phyloP scores from a whole-genome alignment of 2,113 vertebrate species.

The Myocastor coypus region DNA sequence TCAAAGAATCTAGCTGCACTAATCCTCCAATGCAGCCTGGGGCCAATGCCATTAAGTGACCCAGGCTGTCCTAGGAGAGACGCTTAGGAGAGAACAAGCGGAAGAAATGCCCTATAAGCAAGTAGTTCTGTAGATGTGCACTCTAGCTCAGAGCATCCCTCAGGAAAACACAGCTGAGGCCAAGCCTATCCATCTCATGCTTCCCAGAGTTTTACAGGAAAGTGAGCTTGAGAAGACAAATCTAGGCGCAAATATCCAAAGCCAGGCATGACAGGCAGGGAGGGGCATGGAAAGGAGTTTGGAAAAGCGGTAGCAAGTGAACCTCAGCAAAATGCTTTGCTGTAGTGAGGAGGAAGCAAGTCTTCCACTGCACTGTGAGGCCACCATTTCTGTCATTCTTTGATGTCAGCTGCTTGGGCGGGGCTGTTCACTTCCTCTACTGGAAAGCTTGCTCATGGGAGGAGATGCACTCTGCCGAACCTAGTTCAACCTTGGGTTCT shows the following conservation, averaged over 20 bases:
- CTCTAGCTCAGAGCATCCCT: neutral
- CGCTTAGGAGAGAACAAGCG: neutral
- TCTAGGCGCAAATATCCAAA: neutral
- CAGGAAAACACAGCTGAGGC: neutral
- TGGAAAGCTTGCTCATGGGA: neutral
- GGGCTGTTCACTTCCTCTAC: neutral
- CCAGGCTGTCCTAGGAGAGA: neutral
- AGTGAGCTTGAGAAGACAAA: neutral
- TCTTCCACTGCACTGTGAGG: neutral
- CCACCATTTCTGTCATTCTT: neutral
- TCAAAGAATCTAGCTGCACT: neutral
- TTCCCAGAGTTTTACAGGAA: neutral
- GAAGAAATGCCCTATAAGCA: neutral
- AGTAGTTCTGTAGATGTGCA: neutral
- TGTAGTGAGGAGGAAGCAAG: neutral
- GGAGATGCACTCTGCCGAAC: neutral
- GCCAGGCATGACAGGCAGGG: neutral
- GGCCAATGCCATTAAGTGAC: neutral
- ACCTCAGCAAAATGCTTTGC: neutral
- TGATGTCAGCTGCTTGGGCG: neutral
- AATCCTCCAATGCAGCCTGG: neutral
- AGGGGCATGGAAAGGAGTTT: neutral
- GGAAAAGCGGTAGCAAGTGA: neutral
- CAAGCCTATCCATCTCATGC: neutral
- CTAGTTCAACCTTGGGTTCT: neutral